Conservation (phyloP, 1,140 invertebrate genomes). For the Zaprionus davidi region DNA sequence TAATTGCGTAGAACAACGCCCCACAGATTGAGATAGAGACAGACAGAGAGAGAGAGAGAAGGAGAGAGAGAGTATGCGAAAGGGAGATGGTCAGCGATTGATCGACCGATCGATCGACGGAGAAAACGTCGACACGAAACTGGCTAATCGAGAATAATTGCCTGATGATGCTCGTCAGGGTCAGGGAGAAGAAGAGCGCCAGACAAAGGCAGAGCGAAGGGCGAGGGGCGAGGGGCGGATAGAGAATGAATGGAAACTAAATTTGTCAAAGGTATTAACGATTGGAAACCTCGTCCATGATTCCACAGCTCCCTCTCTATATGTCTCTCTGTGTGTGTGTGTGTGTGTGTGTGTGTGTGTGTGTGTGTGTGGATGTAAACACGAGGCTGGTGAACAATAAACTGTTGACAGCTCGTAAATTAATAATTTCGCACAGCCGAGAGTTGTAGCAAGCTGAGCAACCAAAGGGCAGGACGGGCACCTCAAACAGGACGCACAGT, state of each 20-base stretch:
- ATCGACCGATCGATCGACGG: constrained; percentile 11
- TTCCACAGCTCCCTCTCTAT: background rate
- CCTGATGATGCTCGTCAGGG: constrained; percentile 53
- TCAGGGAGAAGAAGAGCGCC: background rate
- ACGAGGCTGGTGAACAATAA: constrained; percentile 67
- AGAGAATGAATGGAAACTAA: constrained; percentile 35
- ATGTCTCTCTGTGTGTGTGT: constrained; percentile 12
- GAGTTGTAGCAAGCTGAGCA: constrained; percentile 50
- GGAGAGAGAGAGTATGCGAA: constrained; percentile 1
- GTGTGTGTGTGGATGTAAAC: constrained; percentile 70
- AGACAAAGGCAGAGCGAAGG: background rate
- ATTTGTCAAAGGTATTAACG: constrained; percentile 75
- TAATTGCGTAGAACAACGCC: constrained; percentile 71
- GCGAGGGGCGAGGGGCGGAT: constrained; percentile 7
- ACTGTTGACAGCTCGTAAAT: constrained; percentile 83
- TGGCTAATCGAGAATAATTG: constrained; percentile 80
- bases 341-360: constrained; percentile 24
- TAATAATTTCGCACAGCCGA: constrained; percentile 71
- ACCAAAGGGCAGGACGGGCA: constrained; percentile 1
- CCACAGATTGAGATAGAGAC: background rate
- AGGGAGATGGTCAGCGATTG: constrained; percentile 16
- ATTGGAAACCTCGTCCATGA: constrained; percentile 27
- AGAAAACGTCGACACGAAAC: constrained; percentile 52
- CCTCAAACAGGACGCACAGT: constrained; percentile 12
- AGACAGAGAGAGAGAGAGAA: constrained; percentile 8